Conservation (phyloP, 2,113 vertebrate species). For the Lagenorhynchus albirostris region DNA sequence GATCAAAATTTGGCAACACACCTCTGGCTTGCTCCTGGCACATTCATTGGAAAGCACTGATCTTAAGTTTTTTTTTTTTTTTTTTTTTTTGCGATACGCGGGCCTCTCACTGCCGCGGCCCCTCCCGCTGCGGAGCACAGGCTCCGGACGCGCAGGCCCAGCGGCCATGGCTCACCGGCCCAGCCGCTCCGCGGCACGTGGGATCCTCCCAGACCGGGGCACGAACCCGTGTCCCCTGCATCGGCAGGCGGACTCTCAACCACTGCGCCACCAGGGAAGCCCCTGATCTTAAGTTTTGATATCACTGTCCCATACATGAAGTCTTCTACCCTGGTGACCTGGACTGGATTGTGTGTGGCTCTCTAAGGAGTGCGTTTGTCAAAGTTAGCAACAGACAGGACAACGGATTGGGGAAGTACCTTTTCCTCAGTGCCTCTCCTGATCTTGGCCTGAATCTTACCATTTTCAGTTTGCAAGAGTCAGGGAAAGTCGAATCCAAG, state of each 20-base stretch:
- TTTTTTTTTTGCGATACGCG: too few relatives aligned
- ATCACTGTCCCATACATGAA: neutral
- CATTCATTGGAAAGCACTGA: neutral
- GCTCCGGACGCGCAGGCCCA: too few relatives aligned
- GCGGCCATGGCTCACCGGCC: too few relatives aligned
- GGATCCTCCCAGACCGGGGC: too few relatives aligned
- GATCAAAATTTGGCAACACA: neutral
- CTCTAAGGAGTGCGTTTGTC: neutral
- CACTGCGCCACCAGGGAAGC: too few relatives aligned
- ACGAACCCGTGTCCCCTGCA: too few relatives aligned
- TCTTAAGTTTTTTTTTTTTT: neutral
- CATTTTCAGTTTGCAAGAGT: neutral
- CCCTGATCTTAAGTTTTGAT: neutral
- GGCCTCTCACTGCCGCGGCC: too few relatives aligned
- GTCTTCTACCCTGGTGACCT: neutral
- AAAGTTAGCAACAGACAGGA: neutral
- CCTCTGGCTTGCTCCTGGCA: neutral
- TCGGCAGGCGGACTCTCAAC: too few relatives aligned
- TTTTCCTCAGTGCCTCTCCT: neutral
- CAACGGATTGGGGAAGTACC: fast-evolving
- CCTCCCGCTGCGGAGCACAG: too few relatives aligned
- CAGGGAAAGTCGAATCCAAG: neutral
- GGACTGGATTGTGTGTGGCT: neutral
- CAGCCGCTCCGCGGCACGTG: too few relatives aligned
- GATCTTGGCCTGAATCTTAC: neutral